These are phyloP conservation scores for Orthosia gracilis DNA, from an alignment of 2,888 invertebrate species.

Conservation along the genomic window DNA sequence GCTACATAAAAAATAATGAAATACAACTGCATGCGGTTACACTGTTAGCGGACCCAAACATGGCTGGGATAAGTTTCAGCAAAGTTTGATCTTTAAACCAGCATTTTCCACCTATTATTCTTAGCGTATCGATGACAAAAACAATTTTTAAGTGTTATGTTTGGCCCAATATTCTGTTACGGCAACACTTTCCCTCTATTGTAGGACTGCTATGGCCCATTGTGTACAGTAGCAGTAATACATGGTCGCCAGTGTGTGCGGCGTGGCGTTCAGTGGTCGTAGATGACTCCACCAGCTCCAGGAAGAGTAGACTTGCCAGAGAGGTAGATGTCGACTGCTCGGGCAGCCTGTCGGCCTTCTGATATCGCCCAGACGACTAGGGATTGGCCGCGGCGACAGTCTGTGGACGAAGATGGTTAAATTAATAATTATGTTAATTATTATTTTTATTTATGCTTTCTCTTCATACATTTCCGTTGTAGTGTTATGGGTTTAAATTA, in stretches of 20 bases:
- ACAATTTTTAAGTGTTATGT: too few species aligned
- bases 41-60: too few species aligned
- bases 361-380: constrained; percentile 99
- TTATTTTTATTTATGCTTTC: too few species aligned
- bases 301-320: constrained; percentile 95
- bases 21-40: too few species aligned
- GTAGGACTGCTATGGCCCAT: constrained; percentile 9
- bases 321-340: constrained; percentile 97
- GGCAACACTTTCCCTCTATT: too few species aligned
- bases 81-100: not conserved
- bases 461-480: too few species aligned
- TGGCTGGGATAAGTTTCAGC: not conserved
- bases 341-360: constrained; percentile 99
- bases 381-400: constrained; percentile 99
- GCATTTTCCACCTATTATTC: too few species aligned
- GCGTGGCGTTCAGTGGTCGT: constrained; percentile 74
- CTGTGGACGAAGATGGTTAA: constrained; percentile 84
- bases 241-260: constrained; percentile 16
- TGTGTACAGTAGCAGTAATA: constrained; percentile 52
- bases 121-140: too few species aligned
- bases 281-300: constrained; percentile 97
- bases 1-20: too few species aligned
- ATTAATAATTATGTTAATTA: too few species aligned
- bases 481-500: not conserved
- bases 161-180: too few species aligned